These are phyloP conservation scores for Acropternis orthonyx DNA, from an alignment of 2,797 vertebrate species.

Conservation along the genomic window DNA sequence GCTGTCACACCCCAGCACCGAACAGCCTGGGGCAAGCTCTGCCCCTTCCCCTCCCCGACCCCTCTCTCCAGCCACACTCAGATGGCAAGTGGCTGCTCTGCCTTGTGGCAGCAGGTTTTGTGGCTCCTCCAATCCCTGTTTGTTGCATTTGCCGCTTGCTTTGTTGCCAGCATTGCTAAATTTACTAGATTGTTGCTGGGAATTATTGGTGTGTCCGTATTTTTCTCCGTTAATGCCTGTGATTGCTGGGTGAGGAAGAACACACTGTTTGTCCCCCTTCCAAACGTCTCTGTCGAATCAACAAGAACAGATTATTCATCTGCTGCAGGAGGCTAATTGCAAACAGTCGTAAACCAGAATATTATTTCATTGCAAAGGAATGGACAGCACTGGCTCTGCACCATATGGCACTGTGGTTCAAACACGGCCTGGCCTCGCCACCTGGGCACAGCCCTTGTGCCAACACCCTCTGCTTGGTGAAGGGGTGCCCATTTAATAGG, in stretches of 20 bases:
- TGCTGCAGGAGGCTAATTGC: slow-evolving; percentile 46
- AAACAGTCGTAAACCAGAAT: slow-evolving; percentile 1
- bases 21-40: neutral
- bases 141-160: neutral
- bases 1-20: neutral
- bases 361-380: neutral
- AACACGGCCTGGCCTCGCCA: neutral
- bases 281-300: slow-evolving; percentile 36
- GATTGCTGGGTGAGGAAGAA: neutral
- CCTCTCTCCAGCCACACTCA: neutral
- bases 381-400: neutral
- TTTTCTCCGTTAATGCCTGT: neutral
- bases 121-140: neutral
- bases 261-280: slow-evolving; percentile 18
- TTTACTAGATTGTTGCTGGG: neutral
- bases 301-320: slow-evolving; percentile 53
- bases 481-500: neutral
- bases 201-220: neutral
- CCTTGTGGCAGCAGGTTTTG: neutral
- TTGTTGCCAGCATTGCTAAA: neutral
- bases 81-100: neutral
- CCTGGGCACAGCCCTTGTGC: neutral
- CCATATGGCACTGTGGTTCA: neutral
- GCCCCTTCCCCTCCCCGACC: neutral
- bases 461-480: neutral